These are phyloP conservation scores for Acanthosoma haemorrhoidale DNA, from an alignment of 2,888 invertebrate species.

Conservation along the genomic window DNA sequence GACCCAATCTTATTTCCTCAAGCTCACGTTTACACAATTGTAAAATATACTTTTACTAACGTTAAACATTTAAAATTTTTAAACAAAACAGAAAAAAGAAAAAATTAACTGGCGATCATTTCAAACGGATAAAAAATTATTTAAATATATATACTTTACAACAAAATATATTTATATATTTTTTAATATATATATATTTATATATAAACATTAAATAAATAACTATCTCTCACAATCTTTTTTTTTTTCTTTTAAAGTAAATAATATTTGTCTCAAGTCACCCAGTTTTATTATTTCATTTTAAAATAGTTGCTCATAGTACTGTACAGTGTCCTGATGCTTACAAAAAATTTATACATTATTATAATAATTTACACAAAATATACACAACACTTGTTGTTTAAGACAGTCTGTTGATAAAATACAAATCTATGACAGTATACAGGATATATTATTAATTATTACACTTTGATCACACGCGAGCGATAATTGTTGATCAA, in stretches of 20 bases:
- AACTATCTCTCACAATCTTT: conserved; percentile 10
- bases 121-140: conserved; percentile 19
- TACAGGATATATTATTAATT: conserved; percentile 14
- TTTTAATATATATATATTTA: conserved; percentile 19
- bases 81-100: conserved; percentile 28
- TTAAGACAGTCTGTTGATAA: not conserved
- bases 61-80: conserved; percentile 29
- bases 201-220: conserved; percentile 27
- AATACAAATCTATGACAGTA: not conserved
- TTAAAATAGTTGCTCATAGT: conserved; percentile 19
- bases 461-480: not conserved
- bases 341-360: conserved; percentile 9
- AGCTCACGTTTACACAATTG: not conserved
- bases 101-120: not conserved
- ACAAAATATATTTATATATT: conserved; percentile 18
- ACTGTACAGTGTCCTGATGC: conserved; percentile 15
- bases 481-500: not conserved
- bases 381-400: conserved; percentile 18
- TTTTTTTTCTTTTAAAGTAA: conserved; percentile 14
- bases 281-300: conserved; percentile 24
- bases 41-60: conserved; percentile 16
- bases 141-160: conserved; percentile 28
- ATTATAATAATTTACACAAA: conserved; percentile 14
- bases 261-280: conserved; percentile 32
- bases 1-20: conserved; percentile 17